Base-by-base conservation (phyloP, 2,888 invertebrate genomes). In the Temnothorax unifasciatus region DNA sequence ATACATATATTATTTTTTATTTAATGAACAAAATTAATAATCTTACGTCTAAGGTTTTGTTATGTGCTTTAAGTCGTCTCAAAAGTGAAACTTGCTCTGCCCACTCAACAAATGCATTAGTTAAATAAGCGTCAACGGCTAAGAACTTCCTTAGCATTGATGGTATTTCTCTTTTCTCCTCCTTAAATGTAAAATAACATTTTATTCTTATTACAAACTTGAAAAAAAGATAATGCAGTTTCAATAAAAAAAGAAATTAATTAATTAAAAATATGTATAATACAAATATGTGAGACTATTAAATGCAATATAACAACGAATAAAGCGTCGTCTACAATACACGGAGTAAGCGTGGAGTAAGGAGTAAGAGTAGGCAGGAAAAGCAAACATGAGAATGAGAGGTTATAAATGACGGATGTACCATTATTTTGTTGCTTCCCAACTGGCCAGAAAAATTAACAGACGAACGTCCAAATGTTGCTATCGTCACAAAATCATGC, bases 1-100 rank as follows among this genome's bases (percentile, higher is more conserved):
- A 50, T 59, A 68, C 4, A 59, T 5, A 38, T 21, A 57, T 29
- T 59, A 29, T 29, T 13, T 38, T 52, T 18, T 64, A 38, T 2
- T 59, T 34, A 71, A n/a, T 54, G 15, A 21, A 47, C 4, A 29
- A 83, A 82, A 66, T 21, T 47, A 38, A 9, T 64, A 21, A 63
- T 41, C 84, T 89, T 92, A 95, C 95, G 95, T 96, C 96, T n/a
- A 96, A 91, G 8, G 94, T 79, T 92, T 95, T 95, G 93, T 96
- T 95, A 86, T 96, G 93, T 0, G 95, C 93, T 86, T 95, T 94
- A 18, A 95, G 86, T 63, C 94, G 94, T 34, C 91, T 90, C 15
- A 93, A 87, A 5, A 94, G 92, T 75, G 94, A 88, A 79, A 93
- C 91, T 61, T 90, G 93, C 73, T 95, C 94, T 11, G 92, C 81